These are phyloP conservation scores for Gryllus bimaculatus DNA, from an alignment of 1,140 invertebrate species.

Conservation along the genomic window DNA sequence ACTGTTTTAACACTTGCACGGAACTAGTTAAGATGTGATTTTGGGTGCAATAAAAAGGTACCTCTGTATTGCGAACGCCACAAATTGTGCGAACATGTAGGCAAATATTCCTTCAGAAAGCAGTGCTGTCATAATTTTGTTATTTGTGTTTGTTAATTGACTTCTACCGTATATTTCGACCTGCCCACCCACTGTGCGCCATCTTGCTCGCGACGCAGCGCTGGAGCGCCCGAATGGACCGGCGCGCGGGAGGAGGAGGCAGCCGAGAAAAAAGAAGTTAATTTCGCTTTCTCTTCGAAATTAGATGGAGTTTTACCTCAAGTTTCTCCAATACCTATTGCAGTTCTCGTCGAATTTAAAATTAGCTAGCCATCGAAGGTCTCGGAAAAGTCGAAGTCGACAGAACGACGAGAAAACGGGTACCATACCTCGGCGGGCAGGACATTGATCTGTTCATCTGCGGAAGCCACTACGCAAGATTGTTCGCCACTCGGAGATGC, in stretches of 20 bases:
- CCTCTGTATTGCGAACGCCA: too few relatives aligned
- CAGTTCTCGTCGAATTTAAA: slow-evolving; percentile 1
- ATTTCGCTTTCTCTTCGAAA: slow-evolving; percentile 4
- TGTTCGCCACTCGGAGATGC: background rate
- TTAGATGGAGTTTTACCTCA: slow-evolving; percentile 4
- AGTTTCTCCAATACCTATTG: background rate
- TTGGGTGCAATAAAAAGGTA: too few relatives aligned
- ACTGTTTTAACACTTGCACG: too few relatives aligned
- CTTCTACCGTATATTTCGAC: too few relatives aligned
- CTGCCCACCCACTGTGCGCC: too few relatives aligned
- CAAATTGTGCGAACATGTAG: too few relatives aligned
- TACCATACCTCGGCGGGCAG: background rate
- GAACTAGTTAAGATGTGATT: too few relatives aligned
- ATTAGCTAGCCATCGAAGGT: background rate
- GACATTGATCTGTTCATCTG: background rate
- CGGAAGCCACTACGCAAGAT: background rate
- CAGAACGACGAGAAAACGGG: background rate
- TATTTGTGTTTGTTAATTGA: too few relatives aligned
- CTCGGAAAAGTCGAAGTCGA: background rate
- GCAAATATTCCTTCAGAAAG: too few relatives aligned
- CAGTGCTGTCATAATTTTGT: too few relatives aligned
- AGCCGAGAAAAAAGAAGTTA: background rate
- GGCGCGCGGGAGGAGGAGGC: background rate
- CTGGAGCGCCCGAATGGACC: too few relatives aligned
- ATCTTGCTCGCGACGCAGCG: too few relatives aligned